Evolutionary conservation across 1,140 invertebrate genomes (phyloP).

Genomic region (Phymorhynchus buccinoides): DNA sequence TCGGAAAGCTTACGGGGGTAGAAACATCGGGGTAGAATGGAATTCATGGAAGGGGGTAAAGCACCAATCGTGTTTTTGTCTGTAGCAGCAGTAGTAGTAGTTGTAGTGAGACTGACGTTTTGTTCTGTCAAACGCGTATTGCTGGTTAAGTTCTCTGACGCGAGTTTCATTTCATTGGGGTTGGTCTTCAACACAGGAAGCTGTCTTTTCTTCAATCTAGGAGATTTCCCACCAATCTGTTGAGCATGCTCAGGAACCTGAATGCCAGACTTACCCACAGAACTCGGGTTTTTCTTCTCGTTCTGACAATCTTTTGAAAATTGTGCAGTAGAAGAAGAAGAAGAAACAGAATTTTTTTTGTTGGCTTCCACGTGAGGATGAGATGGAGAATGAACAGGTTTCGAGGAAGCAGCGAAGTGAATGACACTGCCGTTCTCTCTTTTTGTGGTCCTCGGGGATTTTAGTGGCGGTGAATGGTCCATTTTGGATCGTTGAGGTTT

Average conservation of each 20-base stretch:
- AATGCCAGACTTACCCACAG: slow-evolving; percentile 38
- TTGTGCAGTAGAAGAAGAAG: not conserved
- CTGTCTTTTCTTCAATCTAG: not conserved
- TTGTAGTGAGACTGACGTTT: not conserved
- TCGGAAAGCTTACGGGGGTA: slow-evolving; percentile 36
- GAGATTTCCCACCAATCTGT: slow-evolving; percentile 40
- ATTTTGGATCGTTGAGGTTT: not conserved
- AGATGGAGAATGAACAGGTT: not conserved
- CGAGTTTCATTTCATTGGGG: not conserved
- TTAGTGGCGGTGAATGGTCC: not conserved
- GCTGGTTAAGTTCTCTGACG: not conserved
- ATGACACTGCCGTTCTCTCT: slow-evolving; percentile 16
- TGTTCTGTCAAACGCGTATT: not conserved
- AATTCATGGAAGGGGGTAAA: slow-evolving; percentile 15
- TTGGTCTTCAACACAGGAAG: not conserved
- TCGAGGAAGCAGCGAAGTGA: not conserved
- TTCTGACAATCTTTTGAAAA: not conserved
- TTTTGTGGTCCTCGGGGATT: not conserved
- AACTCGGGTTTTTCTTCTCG: not conserved
- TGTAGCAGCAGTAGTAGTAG: too few species aligned
- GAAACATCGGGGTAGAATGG: slow-evolving; percentile 23
- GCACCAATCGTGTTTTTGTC: slow-evolving; percentile 5
- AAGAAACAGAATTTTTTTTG: not conserved
- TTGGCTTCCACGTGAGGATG: not conserved
- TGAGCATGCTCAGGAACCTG: slow-evolving; percentile 40